Evolutionary conservation across 2,797 vertebrate species (phyloP).

Genomic region (Enteromius afrohamiltoni): DNA sequence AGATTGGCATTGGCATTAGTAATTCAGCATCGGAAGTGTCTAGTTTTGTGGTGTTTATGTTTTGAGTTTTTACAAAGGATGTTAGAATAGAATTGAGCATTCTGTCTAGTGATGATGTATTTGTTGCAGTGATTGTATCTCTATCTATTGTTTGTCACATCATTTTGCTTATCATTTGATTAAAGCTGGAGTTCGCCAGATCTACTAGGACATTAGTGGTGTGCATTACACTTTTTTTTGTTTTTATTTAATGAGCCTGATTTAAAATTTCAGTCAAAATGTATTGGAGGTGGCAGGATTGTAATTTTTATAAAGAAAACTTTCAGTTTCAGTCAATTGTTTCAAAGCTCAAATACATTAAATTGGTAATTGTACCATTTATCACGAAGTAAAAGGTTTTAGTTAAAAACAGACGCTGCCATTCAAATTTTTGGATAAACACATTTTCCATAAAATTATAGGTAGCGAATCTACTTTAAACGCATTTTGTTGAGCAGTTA

Average conservation of each 20-base stretch:
- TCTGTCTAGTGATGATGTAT: background rate
- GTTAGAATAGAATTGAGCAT: background rate
- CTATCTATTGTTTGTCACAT: background rate
- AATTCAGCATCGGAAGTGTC: background rate
- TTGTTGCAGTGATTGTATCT: background rate
- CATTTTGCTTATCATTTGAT: background rate
- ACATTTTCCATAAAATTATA: too few relatives aligned
- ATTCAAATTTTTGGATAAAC: too few relatives aligned
- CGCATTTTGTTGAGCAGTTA: too few relatives aligned
- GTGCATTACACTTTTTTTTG: background rate
- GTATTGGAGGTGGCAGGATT: too few relatives aligned
- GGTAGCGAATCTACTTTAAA: too few relatives aligned
- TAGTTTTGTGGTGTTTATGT: background rate
- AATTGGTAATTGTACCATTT: too few relatives aligned
- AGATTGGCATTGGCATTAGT: constrained; percentile 3
- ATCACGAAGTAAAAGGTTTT: too few relatives aligned
- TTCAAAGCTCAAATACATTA: background rate
- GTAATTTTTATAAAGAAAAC: too few relatives aligned
- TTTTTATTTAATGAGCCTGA: too few relatives aligned
- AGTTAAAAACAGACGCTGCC: too few relatives aligned
- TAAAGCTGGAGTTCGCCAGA: background rate
- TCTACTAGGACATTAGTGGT: background rate
- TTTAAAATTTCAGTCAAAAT: background rate
- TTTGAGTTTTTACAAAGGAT: background rate
- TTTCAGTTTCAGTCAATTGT: too few relatives aligned